Conservation (phyloP, 2,113 vertebrate genomes). For the Euleptes europaea region DNA sequence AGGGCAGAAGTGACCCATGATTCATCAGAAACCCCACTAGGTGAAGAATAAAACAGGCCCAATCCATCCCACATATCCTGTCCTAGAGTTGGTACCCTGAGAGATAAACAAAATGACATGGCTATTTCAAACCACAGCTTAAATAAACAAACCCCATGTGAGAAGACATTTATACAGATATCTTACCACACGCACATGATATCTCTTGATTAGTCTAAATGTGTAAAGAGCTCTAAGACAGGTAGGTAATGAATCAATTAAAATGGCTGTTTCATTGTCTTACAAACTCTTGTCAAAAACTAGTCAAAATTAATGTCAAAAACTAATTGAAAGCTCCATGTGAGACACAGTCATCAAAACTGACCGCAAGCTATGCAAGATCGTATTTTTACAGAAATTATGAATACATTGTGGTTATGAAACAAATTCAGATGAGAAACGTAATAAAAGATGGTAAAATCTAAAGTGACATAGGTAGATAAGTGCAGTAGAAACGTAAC, state of each 20-base stretch:
- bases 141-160: too few relatives aligned
- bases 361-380: neutral
- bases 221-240: neutral
- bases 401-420: constrained; percentile 17
- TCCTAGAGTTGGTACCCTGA: too few relatives aligned
- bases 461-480: constrained; percentile 33
- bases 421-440: constrained; percentile 38
- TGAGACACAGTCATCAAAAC: neutral
- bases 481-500: constrained; percentile 48
- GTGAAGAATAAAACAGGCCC: too few relatives aligned
- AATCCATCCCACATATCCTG: too few relatives aligned
- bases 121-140: too few relatives aligned
- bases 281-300: too few relatives aligned
- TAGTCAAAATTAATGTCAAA: neutral
- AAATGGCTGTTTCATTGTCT: neutral
- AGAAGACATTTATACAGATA: too few relatives aligned
- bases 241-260: neutral
- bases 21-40: too few relatives aligned
- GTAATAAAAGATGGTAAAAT: neutral
- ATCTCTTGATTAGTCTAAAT: too few relatives aligned
- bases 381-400: neutral
- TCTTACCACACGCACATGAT: too few relatives aligned
- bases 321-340: neutral
- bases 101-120: too few relatives aligned
- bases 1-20: too few relatives aligned